Conservation (phyloP, 2,888 invertebrate species). For the Nematopogon swammerdamellus region DNA sequence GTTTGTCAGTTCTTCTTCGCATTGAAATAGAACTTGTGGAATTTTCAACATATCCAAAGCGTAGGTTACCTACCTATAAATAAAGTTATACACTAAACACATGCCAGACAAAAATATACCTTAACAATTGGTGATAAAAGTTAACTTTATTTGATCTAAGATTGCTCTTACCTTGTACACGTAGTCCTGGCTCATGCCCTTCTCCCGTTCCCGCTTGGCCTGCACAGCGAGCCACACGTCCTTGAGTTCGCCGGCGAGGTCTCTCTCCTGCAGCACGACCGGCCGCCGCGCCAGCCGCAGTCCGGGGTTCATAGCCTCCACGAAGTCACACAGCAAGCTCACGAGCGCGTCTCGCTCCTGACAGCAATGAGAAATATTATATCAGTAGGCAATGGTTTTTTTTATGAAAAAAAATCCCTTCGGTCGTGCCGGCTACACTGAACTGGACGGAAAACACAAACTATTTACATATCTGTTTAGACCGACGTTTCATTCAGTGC, state of each 20-base stretch:
- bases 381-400: neutral
- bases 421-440: too few relatives aligned
- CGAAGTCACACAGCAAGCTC: constrained; percentile 66
- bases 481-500: neutral
- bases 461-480: too few relatives aligned
- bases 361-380: constrained; percentile 13
- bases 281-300: constrained; percentile 57
- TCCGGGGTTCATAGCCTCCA: constrained; percentile 70
- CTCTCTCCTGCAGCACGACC: constrained; percentile 62
- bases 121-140: too few relatives aligned
- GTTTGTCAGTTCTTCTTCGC: too few relatives aligned
- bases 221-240: constrained; percentile 73
- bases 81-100: too few relatives aligned
- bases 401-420: too few relatives aligned
- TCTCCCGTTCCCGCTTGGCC: constrained; percentile 53
- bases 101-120: too few relatives aligned
- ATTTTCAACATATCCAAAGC: too few relatives aligned
- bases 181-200: constrained; percentile 39
- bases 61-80: too few relatives aligned
- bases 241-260: constrained; percentile 68
- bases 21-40: too few relatives aligned
- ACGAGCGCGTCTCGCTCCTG: constrained; percentile 66
- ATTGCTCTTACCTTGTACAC: constrained; percentile 54
- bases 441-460: too few relatives aligned
- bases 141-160: too few relatives aligned